Base-by-base conservation (phyloP, 1,140 invertebrate species). In the Formica selysi region DNA sequence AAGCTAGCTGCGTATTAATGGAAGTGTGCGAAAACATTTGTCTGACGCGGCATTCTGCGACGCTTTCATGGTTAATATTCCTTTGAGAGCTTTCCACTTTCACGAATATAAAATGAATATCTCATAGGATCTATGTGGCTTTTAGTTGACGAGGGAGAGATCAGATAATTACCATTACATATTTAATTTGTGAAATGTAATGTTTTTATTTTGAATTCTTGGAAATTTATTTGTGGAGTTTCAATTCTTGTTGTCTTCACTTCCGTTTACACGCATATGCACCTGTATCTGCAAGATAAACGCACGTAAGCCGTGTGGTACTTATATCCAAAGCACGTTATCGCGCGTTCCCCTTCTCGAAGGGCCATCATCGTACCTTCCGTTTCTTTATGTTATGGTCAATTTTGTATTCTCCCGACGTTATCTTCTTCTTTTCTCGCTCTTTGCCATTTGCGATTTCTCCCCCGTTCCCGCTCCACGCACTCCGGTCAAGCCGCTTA, bases 321-420 rank as follows among this genome's bases (percentile, higher is more conserved):
- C 70, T 89, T 86, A 86, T 85, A 90, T 29, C 57, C 79, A 57
- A 88, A 91, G 88, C 90, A 90, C 89, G 88, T 90, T 90, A 90
- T 88, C 86, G 81, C 71, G 61, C 59, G 84, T 76, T 80, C 65
- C 84, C 85, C 76, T 86, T 79, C 84, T n/a, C 76, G 80, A 90
- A 70, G 83, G 71, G 84, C 78, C 84, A 86, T 86, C 85, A 38
- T 88, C 76, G 51, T 81, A 88, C 76, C 76, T 91, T 87, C 85
- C 80, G 80, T 70, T 91, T 90, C 80, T 90, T 91, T 90, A 90
- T 90, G 80, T 90, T 91, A 88, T 76, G 71, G 32, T 86, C 90
- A 80, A 88, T 91, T 86, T 74, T 67, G 87, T 91, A 86, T 91
- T 90, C 87, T 87, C 41, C 62, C 38, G 86, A 79, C 88, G 88